Base-by-base conservation (phyloP, 2,797 vertebrate genomes). In the Chiroxiphia lanceolata region DNA sequence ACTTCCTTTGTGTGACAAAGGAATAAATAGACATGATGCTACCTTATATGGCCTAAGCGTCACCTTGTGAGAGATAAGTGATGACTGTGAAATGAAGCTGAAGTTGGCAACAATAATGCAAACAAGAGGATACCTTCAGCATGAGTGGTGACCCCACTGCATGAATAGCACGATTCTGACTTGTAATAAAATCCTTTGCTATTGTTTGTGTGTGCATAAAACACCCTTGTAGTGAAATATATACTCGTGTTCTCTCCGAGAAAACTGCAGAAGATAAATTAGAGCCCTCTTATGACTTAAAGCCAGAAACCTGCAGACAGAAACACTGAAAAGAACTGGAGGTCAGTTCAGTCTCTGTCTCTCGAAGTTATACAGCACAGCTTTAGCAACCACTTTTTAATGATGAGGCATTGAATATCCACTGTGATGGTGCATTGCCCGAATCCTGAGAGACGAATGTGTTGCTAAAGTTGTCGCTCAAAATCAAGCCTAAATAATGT, bases 1-100 rank as follows among this genome's bases (percentile, higher is more conserved):
- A 95, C 83, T 87, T 94, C 80, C 77, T 94, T 83, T 94, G 89
- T 95, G 72, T 91, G 84, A 87, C 90, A 51, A 68, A 72, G 89
- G 71, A 94, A 94, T 83, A 96, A 91, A 95, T 68, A 95, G 83
- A 92, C 64, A 89, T 15, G 81, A 83, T 72, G 59, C 85, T 94
- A 68, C 96, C 93, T 94, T 95, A 85, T 89, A 94, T 48, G 89
- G 95, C 71, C 44, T 88, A 84, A 87, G 72, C 15, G 6, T 87
- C 93, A 96, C 90, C 91, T 92, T 92, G 89, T 77, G 93, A 76
- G 75, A 94, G 93, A 56, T 34, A 86, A 92, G 70, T 59, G 85
- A 90, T 65, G 91, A 81, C 81, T 84, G 71, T 60, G 78, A 93
- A 94, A 91, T 40, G 89, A 93, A 95, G 47, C 63, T 64, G 61